A percentile compares a stretch with the other conserved stretches of the same genome.
Conservation (phyloP, 1,140 invertebrate species). For the Drosophila parvula region DNA sequence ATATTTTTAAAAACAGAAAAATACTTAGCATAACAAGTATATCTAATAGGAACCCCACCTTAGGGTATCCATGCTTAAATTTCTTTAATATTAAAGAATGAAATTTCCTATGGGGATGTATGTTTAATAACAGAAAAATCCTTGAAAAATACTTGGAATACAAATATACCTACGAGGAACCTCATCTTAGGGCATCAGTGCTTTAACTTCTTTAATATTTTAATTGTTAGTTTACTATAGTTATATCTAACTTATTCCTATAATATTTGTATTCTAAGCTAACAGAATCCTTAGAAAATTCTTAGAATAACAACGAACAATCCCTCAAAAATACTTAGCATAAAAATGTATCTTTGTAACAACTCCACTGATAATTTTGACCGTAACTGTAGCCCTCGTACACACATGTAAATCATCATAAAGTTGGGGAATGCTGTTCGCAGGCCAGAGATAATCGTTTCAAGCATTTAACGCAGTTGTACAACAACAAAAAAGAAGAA, state of each 20-base stretch:
- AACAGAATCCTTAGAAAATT: neutral
- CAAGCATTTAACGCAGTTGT: conserved; percentile 51
- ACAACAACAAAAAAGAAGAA: conserved; percentile 15
- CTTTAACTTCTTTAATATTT: no score
- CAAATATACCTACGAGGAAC: no score
- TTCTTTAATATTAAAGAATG: neutral
- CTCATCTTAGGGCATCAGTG: no score
- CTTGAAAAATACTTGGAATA: no score
- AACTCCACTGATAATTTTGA: neutral
- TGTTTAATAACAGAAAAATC: no score
- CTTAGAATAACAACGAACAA: neutral
- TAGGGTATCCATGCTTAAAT: neutral
- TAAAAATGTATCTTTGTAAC: neutral
- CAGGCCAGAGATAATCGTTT: conserved; percentile 41
- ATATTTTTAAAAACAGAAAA: no score
- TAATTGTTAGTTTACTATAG: no score
- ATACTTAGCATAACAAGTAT: no score
- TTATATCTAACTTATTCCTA: no score
- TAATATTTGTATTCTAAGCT: neutral
- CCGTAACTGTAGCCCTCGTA: conserved; percentile 3
- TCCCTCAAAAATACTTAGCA: neutral
- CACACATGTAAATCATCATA: conserved; percentile 37
- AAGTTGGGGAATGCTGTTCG: conserved; percentile 6
- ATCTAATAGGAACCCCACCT: no score
- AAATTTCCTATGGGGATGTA: no score